phyloP scores from a whole-genome alignment of 2,888 invertebrate species.

The Cancer borealis region DNA sequence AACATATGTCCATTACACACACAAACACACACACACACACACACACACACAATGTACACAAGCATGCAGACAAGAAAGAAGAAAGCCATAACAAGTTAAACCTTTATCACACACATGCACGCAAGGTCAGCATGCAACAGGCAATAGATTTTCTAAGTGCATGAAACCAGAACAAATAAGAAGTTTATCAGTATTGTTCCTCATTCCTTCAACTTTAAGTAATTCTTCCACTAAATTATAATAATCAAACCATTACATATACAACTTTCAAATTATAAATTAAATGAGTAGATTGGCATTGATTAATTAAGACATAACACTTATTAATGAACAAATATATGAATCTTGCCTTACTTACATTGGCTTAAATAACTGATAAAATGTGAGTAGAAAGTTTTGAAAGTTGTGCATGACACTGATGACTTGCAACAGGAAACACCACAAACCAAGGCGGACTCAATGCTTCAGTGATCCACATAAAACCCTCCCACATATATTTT shows the following conservation, averaged over 20 bases:
- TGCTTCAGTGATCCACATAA: not conserved
- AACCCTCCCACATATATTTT: not conserved
- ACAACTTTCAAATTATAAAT: not conserved
- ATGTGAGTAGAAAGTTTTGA: not conserved
- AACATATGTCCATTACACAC: not conserved
- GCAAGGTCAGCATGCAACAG: slow-evolving; percentile 39
- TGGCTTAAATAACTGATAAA: too few relatives aligned
- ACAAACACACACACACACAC: slow-evolving; percentile 37
- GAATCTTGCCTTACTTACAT: not conserved
- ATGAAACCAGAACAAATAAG: not conserved
- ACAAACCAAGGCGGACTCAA: not conserved
- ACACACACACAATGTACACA: slow-evolving; percentile 4
- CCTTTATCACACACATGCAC: slow-evolving; percentile 9
- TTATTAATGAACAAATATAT: not conserved
- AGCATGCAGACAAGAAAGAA: not conserved
- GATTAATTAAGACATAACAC: not conserved
- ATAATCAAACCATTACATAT: not conserved
- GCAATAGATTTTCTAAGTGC: not conserved
- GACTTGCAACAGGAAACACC: not conserved
- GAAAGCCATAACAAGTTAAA: not conserved
- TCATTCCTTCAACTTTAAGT: not conserved
- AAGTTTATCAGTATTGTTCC: not conserved
- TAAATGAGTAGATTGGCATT: not conserved
- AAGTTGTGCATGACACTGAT: not conserved
- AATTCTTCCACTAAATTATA: not conserved